These are phyloP conservation scores for Dorcus hopei DNA, from an alignment of 2,888 invertebrate species.

Conservation along the genomic window DNA sequence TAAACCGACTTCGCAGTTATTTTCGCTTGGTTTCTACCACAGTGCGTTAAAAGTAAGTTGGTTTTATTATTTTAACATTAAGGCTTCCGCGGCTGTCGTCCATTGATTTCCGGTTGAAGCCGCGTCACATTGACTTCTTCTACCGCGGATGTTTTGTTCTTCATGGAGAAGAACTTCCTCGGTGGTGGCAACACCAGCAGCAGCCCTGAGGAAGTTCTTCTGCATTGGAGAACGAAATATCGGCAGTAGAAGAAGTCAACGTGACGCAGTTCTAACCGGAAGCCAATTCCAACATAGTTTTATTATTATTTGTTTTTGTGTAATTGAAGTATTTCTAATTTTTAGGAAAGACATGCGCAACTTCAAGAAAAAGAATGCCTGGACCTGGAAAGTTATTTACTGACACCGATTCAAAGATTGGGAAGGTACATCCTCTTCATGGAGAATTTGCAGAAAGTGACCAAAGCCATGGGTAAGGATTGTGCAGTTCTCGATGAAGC, in stretches of 20 bases:
- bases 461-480: constrained; percentile 24
- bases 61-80: not conserved
- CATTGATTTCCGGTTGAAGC: too few species aligned
- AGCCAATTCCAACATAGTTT: too few species aligned
- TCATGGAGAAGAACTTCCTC: too few species aligned
- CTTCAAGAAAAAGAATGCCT: constrained; percentile 31
- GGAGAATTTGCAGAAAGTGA: constrained; percentile 26
- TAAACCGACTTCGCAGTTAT: constrained; percentile 5
- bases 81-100: too few species aligned
- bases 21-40: too few species aligned
- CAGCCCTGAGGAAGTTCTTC: too few species aligned
- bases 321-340: constrained; percentile 8
- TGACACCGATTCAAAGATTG: constrained; percentile 41
- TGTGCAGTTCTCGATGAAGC: constrained; percentile 29
- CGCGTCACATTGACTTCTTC: too few species aligned
- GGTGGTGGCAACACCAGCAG: not conserved
- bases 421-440: constrained; percentile 41
- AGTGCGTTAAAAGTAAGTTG: not conserved
- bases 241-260: too few species aligned
- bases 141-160: too few species aligned
- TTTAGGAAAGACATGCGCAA: constrained; percentile 48
- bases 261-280: too few species aligned
- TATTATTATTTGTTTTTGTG: not conserved
- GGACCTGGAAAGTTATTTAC: constrained; percentile 33
- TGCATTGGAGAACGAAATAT: too few species aligned